Evolutionary conservation across 2,888 invertebrate genomes (phyloP).

Genomic region (Tetranychus piercei): DNA sequence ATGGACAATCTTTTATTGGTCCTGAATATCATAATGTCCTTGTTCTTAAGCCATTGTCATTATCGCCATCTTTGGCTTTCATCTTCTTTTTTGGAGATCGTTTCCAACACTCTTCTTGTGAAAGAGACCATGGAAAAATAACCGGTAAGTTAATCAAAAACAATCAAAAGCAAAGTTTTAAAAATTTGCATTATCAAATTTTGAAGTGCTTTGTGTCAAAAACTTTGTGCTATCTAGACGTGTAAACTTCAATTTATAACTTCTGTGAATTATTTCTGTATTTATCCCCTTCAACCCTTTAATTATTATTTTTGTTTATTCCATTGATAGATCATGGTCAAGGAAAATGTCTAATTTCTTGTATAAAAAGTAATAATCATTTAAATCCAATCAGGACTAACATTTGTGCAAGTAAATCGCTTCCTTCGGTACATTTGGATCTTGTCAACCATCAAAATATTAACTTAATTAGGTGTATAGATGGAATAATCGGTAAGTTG

Average conservation of each 20-base stretch:
- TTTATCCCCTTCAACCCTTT: neutral
- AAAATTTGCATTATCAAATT: too few relatives aligned
- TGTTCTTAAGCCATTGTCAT: neutral
- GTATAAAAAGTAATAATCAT: neutral
- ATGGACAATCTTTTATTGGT: neutral
- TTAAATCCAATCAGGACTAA: neutral
- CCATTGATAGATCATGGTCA: neutral
- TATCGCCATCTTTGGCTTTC: neutral
- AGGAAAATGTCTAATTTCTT: neutral
- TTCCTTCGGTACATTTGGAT: neutral
- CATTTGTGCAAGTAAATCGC: neutral
- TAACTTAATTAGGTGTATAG: neutral
- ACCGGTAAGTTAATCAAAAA: neutral
- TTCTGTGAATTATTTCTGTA: neutral
- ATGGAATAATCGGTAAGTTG: neutral
- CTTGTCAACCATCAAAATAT: neutral
- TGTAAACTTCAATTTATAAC: too few relatives aligned
- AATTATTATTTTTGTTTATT: neutral
- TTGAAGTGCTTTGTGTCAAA: too few relatives aligned
- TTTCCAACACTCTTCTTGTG: neutral
- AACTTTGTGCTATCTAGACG: too few relatives aligned
- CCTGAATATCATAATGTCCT: neutral
- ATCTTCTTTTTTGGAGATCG: neutral
- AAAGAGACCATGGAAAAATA: neutral
- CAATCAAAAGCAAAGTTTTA: too few relatives aligned